Conservation (phyloP, 2,113 vertebrate species). For the Salminus brasiliensis region DNA sequence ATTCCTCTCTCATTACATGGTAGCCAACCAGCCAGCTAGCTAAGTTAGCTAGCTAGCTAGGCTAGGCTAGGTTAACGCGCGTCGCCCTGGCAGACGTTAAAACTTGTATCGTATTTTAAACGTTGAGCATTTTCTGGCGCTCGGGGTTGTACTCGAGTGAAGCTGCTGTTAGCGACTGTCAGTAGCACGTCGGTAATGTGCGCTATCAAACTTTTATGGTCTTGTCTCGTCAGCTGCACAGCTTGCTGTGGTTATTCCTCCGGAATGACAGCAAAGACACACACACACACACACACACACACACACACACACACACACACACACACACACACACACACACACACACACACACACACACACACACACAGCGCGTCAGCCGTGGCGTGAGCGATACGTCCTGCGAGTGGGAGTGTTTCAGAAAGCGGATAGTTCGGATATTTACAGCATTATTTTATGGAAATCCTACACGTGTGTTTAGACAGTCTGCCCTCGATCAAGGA, state of each 20-base stretch:
- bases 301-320: too few species aligned
- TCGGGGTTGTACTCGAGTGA: neutral
- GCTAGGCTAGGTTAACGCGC: constrained; percentile 14
- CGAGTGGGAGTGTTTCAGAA: constrained; percentile 2
- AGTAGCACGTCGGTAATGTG: neutral
- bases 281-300: neutral
- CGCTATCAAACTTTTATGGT: constrained; percentile 31
- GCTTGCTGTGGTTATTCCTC: constrained; percentile 33
- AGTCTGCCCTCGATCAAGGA: too few species aligned
- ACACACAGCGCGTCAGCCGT: neutral
- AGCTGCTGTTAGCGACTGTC: neutral
- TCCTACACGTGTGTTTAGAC: neutral
- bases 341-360: neutral
- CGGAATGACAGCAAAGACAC: constrained; percentile 37
- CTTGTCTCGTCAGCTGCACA: neutral
- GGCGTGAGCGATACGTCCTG: constrained; percentile 25
- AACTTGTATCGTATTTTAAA: neutral
- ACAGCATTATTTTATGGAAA: neutral
- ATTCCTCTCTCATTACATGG: neutral
- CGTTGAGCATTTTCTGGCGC: too few species aligned
- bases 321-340: too few species aligned
- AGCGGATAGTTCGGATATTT: too few species aligned
- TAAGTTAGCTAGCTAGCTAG: neutral
- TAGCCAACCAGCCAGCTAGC: constrained; percentile 14
- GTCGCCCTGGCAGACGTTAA: neutral